Percentiles rank a stretch among this genome's conserved stretches.
Evolutionary conservation across 2,797 vertebrate genomes (phyloP).

Genomic region (Tapera naevia): DNA sequence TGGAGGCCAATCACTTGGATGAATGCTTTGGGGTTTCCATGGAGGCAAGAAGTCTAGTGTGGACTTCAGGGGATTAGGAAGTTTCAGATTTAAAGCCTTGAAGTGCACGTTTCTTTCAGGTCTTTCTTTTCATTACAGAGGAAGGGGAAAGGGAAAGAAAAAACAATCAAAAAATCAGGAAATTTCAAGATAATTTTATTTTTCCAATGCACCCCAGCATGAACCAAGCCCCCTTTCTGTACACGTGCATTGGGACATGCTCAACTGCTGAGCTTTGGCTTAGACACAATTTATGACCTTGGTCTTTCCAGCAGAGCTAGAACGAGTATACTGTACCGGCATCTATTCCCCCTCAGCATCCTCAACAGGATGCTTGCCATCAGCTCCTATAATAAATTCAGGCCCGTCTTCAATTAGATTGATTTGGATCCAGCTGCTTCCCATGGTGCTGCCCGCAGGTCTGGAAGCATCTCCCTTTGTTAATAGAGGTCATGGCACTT

Average conservation of each 20-base stretch:
- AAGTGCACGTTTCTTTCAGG: conserved; percentile 93
- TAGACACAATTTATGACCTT: background rate
- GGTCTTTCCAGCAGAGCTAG: background rate
- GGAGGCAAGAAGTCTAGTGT: conserved; percentile 98
- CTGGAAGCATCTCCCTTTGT: conserved; percentile 86
- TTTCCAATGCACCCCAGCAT: conserved; percentile 46
- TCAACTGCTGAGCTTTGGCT: background rate
- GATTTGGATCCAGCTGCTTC: conserved; percentile 81
- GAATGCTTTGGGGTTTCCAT: conserved; percentile 99
- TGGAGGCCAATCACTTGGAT: conserved; percentile 99
- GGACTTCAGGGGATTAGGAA: conserved; percentile 99
- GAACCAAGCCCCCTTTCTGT: conserved; percentile 3
- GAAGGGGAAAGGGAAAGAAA: background rate
- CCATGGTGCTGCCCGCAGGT: conserved; percentile 79
- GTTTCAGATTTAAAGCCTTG: conserved; percentile 99
- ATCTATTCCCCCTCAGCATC: conserved; percentile 67
- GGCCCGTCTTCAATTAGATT: conserved; percentile 74
- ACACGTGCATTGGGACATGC: accelerated
- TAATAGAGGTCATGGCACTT: conserved; percentile 87
- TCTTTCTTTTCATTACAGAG: conserved; percentile 85
- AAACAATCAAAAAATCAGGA: conserved; percentile 13
- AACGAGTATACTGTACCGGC: conserved; percentile 58
- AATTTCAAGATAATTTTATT: conserved; percentile 84
- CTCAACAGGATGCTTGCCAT: conserved; percentile 65
- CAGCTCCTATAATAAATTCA: conserved; percentile 78